Conservation (phyloP, 2,888 invertebrate genomes). For the Andrena hattorfiana region DNA sequence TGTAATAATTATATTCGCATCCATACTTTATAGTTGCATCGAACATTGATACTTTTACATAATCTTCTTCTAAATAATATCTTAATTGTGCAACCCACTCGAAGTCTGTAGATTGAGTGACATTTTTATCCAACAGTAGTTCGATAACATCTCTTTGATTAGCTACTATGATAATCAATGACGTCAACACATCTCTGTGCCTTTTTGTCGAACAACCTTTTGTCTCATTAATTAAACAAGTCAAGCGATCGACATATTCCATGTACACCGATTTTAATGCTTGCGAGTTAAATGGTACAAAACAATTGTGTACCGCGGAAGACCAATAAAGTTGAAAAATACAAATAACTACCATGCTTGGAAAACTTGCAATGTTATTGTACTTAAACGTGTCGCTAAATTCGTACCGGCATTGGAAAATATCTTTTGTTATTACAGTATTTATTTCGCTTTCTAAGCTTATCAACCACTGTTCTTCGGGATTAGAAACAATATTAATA, state of each 20-base stretch:
- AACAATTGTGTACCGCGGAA: constrained; percentile 86
- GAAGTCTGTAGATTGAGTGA: constrained; percentile 86
- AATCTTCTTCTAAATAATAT: constrained; percentile 86
- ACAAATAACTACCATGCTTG: constrained; percentile 89
- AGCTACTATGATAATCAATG: constrained; percentile 86
- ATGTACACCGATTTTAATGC: constrained; percentile 85
- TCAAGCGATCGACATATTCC: constrained; percentile 84
- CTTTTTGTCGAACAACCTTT: constrained; percentile 87
- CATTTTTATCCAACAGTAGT: constrained; percentile 82
- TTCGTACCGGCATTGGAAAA: constrained; percentile 75
- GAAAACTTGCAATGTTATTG: constrained; percentile 88
- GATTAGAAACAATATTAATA: constrained; percentile 84
- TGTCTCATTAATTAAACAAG: constrained; percentile 87
- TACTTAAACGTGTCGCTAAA: constrained; percentile 75
- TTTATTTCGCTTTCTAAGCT: constrained; percentile 88
- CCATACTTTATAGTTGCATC: constrained; percentile 87
- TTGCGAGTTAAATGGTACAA: constrained; percentile 79
- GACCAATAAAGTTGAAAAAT: constrained; percentile 89
- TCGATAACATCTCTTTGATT: constrained; percentile 87
- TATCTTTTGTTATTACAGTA: constrained; percentile 82
- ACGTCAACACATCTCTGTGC: constrained; percentile 86
- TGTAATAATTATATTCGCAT: constrained; percentile 88
- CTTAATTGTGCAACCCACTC: constrained; percentile 88
- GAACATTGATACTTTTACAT: constrained; percentile 85
- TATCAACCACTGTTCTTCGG: constrained; percentile 89